Evolutionary conservation across 2,113 vertebrate genomes (phyloP), one percentile per base, ranked within the genome.

Genomic region (Vimba vimba): DNA sequence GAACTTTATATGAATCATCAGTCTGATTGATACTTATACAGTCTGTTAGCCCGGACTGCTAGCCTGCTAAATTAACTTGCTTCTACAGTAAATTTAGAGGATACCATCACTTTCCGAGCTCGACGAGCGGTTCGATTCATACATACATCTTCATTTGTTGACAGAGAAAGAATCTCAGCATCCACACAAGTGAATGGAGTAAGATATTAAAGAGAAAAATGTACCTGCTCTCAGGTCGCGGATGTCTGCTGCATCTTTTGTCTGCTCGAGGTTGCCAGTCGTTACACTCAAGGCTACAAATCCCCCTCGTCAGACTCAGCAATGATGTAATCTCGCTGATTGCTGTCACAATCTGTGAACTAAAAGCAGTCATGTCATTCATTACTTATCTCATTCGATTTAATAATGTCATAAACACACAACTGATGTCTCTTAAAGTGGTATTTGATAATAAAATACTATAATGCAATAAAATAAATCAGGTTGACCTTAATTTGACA

Each of bases 201-300:
- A 71, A 73, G 68, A 39, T 59, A 50, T 57, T 73, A 74, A 83
- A 39, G 50, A 73, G 82, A 2, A 33, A 55, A 57, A 57, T 83
- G 68, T 83, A 83, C 82, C 82, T 83, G 82, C 66, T 73, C 82
- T 59, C 50, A 74, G 80, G 30, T 83, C 50, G 30, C 68, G 47
- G 68, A 43, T 73, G 68, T 59, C 43, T 43, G 43, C 50, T 43
- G 82, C 82, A 73, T 83, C 81, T 83, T 19, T 83, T 83, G 82
- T 83, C 68, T 59, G 33, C 23, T 27, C 50, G 33, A 25, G 82
- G 82, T 83, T 83, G 82, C 82, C 82, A 83, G 64, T 39, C 50
- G 52, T 73, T 74, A 25, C 50, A 23, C 68, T 52, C 27, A 10
- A 43, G 43, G 9, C 43, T 15, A n/a, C 52, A 73, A 83, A 73